Conservation (phyloP, 2,888 invertebrate species). For the Parthenolecanium corni region DNA sequence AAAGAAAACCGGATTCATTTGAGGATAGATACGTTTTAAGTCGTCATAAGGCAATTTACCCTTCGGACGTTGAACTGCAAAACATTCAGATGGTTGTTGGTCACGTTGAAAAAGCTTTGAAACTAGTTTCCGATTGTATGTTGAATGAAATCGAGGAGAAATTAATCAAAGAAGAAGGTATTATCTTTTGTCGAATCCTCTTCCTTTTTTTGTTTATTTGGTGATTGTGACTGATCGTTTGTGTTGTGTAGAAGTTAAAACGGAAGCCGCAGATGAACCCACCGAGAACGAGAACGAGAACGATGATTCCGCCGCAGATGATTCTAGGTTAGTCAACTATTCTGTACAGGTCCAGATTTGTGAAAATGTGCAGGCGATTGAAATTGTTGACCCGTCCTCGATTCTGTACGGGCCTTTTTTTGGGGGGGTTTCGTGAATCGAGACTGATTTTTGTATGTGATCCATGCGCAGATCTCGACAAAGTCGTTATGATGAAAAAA, state of each 20-base stretch:
- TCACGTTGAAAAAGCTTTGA: constrained; percentile 85
- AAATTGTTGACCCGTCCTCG: no score
- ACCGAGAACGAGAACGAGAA: not conserved
- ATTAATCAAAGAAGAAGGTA: constrained; percentile 9
- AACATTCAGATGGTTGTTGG: constrained; percentile 84
- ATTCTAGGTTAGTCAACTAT: not conserved
- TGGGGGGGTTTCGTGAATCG: no score
- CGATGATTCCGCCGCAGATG: not conserved
- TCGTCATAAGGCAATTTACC: constrained; percentile 87
- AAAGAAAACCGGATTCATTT: constrained; percentile 11
- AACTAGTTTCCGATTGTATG: constrained; percentile 68
- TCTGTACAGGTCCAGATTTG: not conserved
- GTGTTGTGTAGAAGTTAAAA: not conserved
- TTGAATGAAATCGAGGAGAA: constrained; percentile 43
- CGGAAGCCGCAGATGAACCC: not conserved
- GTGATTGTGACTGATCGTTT: not conserved
- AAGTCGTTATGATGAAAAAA: no score
- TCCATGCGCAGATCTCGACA: no score
- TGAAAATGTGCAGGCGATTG: no score
- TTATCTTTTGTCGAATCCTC: not conserved
- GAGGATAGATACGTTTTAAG: constrained; percentile 82
- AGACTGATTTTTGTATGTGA: no score
- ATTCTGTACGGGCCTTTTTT: no score
- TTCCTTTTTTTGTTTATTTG: not conserved
- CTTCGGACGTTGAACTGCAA: constrained; percentile 76